Conservation (phyloP, 2,888 invertebrate species). For the Peribatodes rhomboidaria region DNA sequence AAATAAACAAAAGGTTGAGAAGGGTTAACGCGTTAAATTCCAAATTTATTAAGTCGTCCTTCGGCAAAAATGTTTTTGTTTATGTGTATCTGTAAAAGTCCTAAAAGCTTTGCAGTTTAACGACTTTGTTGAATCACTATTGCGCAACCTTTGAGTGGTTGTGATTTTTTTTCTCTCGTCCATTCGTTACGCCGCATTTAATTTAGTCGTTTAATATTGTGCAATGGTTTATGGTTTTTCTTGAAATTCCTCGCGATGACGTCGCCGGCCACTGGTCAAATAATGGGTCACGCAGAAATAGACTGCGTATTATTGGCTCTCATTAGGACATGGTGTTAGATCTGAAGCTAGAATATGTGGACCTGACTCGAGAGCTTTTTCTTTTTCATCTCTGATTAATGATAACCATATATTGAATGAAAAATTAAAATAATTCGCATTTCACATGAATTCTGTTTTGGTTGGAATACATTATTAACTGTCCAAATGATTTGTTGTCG, state of each 20-base stretch:
- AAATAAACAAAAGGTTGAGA: constrained; percentile 52
- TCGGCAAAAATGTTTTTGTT: constrained; percentile 50
- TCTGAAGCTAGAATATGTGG: constrained; percentile 58
- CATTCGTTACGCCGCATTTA: constrained; percentile 55
- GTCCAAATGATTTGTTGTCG: constrained; percentile 35
- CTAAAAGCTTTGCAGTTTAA: constrained; percentile 69
- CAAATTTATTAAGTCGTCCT: constrained; percentile 54
- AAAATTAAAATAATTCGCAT: constrained; percentile 40
- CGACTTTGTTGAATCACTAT: constrained; percentile 56
- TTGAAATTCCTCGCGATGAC: constrained; percentile 66
- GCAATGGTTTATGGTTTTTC: constrained; percentile 75
- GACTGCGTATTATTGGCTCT: constrained; percentile 71
- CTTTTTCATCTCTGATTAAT: constrained; percentile 28
- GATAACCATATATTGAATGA: constrained; percentile 31
- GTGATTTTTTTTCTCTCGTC: constrained; percentile 49
- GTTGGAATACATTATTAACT: constrained; percentile 33
- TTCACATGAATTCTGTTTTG: constrained; percentile 31
- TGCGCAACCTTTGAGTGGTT: constrained; percentile 63
- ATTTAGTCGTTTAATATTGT: constrained; percentile 65
- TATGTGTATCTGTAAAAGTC: constrained; percentile 64
- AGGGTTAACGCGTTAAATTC: constrained; percentile 51
- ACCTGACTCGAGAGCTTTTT: constrained; percentile 36
- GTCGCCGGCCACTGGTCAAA: constrained; percentile 64
- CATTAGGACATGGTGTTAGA: constrained; percentile 72
- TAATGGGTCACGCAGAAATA: constrained; percentile 80